phyloP scores from a whole-genome alignment of 2,113 vertebrate species.

The Corythornis cristatus region DNA sequence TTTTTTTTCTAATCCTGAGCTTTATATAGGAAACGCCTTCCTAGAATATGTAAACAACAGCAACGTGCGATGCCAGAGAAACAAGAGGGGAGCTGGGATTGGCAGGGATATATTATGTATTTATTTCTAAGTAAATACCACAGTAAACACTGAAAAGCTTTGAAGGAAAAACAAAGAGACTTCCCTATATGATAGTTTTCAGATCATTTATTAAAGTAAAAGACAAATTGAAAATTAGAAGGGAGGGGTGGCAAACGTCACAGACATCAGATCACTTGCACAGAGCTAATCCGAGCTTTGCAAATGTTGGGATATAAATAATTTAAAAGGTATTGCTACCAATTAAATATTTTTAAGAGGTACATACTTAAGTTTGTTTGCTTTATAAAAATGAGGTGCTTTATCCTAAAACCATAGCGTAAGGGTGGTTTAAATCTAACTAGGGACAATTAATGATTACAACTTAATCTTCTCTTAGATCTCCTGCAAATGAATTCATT shows the following conservation, averaged over 20 bases:
- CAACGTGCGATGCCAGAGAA: not conserved
- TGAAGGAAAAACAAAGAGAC: conserved; percentile 22
- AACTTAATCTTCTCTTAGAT: not conserved
- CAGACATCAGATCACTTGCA: conserved; percentile 52
- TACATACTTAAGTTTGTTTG: not conserved
- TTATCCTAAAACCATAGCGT: not conserved
- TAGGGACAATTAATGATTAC: not conserved
- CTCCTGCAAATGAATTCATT: not conserved
- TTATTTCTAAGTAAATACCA: conserved; percentile 8
- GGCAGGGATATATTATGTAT: not conserved
- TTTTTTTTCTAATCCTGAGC: not conserved
- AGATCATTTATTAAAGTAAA: conserved; percentile 78
- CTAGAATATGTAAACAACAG: not conserved
- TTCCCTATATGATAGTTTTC: conserved; percentile 4
- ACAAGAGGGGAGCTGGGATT: not conserved
- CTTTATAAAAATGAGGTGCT: conserved; percentile 31
- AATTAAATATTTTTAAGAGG: conserved; percentile 8
- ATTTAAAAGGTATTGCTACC: conserved; percentile 50
- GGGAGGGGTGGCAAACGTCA: not conserved
- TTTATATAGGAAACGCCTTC: not conserved
- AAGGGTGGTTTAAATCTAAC: not conserved
- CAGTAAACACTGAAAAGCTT: not conserved
- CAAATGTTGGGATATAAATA: conserved; percentile 57
- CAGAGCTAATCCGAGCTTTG: conserved; percentile 40
- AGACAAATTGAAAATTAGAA: conserved; percentile 56